Percentiles rank a stretch among this genome's conserved stretches.
Conservation (phyloP, 1,140 invertebrate genomes). For the Hyles vespertilio region DNA sequence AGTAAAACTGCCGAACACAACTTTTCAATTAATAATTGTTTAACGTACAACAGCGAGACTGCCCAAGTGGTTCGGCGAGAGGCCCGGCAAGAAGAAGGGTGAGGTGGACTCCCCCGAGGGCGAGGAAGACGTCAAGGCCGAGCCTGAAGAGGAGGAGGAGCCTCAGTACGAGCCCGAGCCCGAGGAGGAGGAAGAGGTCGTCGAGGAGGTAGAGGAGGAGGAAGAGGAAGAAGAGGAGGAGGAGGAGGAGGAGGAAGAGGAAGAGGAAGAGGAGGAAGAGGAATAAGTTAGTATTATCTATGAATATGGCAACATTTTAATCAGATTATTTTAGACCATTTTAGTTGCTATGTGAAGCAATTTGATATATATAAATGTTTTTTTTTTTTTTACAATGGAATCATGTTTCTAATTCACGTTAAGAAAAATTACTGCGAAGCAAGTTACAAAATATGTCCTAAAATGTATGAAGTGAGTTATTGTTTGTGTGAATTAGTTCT, state of each 20-base stretch:
- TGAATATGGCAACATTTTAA: no score
- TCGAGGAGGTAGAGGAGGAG: constrained; percentile 82
- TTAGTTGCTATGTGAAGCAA: no score
- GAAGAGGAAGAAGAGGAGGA: constrained; percentile 86
- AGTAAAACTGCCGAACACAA: no score
- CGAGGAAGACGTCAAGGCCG: constrained; percentile 89
- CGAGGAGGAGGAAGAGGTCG: constrained; percentile 78
- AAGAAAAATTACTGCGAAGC: no score
- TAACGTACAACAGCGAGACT: constrained; percentile 82
- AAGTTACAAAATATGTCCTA: no score
- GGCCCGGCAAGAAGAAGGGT: constrained; percentile 92
- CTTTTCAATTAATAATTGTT: no score
- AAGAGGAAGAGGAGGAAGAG: constrained; percentile 53
- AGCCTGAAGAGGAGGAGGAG: constrained; percentile 83
- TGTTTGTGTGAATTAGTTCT: constrained; percentile 36
- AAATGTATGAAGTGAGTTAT: no score
- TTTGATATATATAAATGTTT: no score
- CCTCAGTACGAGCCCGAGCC: constrained; percentile 84
- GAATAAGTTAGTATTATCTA: constrained; percentile 54
- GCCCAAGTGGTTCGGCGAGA: constrained; percentile 95
- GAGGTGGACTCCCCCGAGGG: constrained; percentile 92
- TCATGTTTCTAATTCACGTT: no score
- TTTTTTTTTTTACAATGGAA: no score
- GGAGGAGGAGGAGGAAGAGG: constrained; percentile 67
- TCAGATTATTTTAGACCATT: no score